Conservation (phyloP, 2,113 vertebrate species). For the zebrafish (Danio rerio) region DNA sequence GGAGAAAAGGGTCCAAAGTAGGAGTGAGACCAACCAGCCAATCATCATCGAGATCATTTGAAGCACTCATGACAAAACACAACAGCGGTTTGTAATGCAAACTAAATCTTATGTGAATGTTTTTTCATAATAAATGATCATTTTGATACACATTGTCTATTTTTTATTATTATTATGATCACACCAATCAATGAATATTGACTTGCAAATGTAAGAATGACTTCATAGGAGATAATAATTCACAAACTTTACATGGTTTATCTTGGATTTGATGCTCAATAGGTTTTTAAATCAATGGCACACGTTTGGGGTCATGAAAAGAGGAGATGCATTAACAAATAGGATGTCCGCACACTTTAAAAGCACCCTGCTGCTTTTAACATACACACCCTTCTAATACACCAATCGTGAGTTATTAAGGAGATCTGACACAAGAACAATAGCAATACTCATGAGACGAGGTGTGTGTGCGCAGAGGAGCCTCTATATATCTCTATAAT, state of each 20-base stretch:
- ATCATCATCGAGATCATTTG: conserved; percentile 61
- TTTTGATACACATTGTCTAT: conserved; percentile 21
- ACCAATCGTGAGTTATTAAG: background rate
- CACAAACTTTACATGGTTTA: background rate
- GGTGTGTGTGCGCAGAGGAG: background rate
- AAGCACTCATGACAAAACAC: conserved; percentile 38
- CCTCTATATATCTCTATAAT: background rate
- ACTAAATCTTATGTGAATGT: conserved; percentile 50
- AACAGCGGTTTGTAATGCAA: conserved; percentile 39
- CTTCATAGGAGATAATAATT: background rate
- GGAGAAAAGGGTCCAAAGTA: conserved; percentile 49
- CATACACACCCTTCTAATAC: conserved; percentile 10
- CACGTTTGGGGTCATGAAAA: background rate
- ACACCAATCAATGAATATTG: background rate
- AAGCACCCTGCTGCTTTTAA: background rate
- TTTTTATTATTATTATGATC: background rate
- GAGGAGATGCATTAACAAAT: background rate
- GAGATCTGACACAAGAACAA: conserved; percentile 36
- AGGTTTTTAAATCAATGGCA: background rate
- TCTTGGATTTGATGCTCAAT: background rate
- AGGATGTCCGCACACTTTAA: background rate
- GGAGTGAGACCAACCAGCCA: conserved; percentile 70
- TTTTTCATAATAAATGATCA: conserved; percentile 50
- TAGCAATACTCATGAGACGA: conserved; percentile 22
- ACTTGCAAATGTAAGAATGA: background rate